Base-by-base conservation (phyloP, 2,113 vertebrate genomes). In the Desmodus rotundus region DNA sequence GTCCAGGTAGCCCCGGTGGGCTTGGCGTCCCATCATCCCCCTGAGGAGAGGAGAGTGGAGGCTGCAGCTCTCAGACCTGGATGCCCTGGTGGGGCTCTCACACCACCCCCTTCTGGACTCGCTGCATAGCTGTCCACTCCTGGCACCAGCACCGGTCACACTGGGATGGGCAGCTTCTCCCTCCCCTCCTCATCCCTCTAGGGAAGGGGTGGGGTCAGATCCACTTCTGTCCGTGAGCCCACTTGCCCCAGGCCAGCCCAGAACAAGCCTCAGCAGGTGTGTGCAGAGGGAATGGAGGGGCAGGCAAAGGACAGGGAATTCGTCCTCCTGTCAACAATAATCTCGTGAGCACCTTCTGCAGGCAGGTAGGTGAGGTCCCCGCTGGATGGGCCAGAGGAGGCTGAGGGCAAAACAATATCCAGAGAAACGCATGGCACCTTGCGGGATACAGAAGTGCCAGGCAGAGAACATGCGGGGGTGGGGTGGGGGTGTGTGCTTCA, bases 1-100 rank as follows among this genome's bases (percentile, higher is more conserved):
- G 96, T 93, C 99, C 99, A 58, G 97, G 97, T 7, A 96, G 97
- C 77, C 99, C 99, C 95, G 99, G 98, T 36, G 98, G 98, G 89
- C 99, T 99, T 4, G 98, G 98, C 4, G 94, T 97, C 33, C 99
- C 99, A 7, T 99, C 98, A 67, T 99, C 99, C 70, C 99, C 99
- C 99, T 99, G 97, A 88, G 20, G 61, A 98, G 81, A 97, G 2
- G 95, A 94, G 52, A 95, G 50, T 7, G 6, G 47, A 67, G 54
- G 63, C 63, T 74, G 63, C 28, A 86, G 77, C 11, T 31, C 61
- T 52, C 26, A 65, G 28, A n/a, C 4, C 7, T 24, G 73, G 38
- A 19, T 52, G 12, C 5, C 6, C 1, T 0, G 12, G 45, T 31
- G 33, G 22, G 72, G 22, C 6, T 17, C 65, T 45, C 47, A 17